phyloP scores from a whole-genome alignment of 1,140 invertebrate species.

The Temnothorax longispinosus region DNA sequence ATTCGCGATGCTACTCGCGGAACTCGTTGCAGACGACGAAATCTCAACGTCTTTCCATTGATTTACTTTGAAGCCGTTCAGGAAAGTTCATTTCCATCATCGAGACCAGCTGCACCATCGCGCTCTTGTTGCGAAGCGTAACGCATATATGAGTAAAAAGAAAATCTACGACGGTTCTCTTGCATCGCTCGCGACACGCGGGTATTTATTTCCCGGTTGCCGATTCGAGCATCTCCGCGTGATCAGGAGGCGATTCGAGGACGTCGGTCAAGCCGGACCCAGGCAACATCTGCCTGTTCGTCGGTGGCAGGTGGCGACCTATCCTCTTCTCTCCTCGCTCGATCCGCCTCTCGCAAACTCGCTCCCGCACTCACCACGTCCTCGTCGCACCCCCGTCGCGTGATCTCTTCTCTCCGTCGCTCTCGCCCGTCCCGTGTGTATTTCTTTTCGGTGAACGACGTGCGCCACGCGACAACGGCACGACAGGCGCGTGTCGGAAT shows the following conservation, averaged over 20 bases:
- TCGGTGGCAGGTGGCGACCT: constrained; percentile 79
- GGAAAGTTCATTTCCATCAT: not conserved
- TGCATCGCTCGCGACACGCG: not conserved
- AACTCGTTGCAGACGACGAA: not conserved
- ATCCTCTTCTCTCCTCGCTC: constrained; percentile 69
- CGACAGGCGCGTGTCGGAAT: constrained; percentile 74
- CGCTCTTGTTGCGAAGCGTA: not conserved
- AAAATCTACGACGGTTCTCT: not conserved
- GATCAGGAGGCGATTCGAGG: constrained; percentile 77
- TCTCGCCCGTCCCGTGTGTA: not conserved
- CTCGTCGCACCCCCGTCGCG: not conserved
- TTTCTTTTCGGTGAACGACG: constrained; percentile 53
- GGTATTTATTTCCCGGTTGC: constrained; percentile 53
- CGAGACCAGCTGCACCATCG: not conserved
- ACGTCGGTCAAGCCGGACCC: constrained; percentile 74
- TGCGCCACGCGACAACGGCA: constrained; percentile 78
- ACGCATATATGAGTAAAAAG: not conserved
- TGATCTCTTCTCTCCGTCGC: constrained; percentile 43
- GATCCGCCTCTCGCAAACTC: constrained; percentile 36
- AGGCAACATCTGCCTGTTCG: constrained; percentile 77
- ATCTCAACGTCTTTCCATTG: not conserved
- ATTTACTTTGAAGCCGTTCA: not conserved
- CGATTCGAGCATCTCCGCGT: constrained; percentile 63
- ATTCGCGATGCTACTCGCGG: not conserved
- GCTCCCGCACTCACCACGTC: constrained; percentile 55